These are phyloP conservation scores for Choloepus hoffmanni DNA, from an alignment of 2,113 vertebrate genomes.

Conservation along the genomic window DNA sequence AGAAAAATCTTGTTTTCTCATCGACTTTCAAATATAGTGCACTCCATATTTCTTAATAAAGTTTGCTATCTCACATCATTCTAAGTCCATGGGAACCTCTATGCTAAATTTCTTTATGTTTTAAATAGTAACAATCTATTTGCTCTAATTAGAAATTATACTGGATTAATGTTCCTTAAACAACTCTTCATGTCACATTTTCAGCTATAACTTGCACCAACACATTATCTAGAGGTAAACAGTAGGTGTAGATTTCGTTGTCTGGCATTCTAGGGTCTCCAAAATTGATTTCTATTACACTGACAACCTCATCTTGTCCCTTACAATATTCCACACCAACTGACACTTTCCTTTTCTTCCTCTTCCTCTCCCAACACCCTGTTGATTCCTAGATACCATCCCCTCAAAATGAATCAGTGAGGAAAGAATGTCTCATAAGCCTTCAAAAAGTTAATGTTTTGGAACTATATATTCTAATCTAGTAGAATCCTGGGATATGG, in stretches of 20 bases:
- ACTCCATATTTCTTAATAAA: background rate
- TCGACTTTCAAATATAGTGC: background rate
- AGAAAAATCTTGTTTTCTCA: background rate
- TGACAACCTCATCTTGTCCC: background rate
- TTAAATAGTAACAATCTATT: slow-evolving; percentile 10
- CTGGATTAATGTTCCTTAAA: background rate
- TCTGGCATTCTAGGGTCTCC: background rate
- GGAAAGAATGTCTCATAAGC: background rate
- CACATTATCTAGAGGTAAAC: background rate
- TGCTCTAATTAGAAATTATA: background rate
- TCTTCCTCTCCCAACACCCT: background rate
- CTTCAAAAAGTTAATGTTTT: background rate
- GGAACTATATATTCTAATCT: background rate
- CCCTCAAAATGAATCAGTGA: background rate
- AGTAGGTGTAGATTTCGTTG: background rate
- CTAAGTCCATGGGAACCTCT: background rate
- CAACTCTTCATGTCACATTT: background rate
- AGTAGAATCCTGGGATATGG: background rate
- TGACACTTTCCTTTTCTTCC: background rate
- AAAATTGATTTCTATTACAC: background rate
- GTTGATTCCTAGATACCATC: background rate
- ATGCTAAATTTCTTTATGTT: background rate
- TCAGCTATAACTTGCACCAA: background rate
- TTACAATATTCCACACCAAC: background rate
- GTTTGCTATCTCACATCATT: background rate